These are phyloP conservation scores for Hepsetus odoe DNA, from an alignment of 2,113 vertebrate genomes.

Conservation along the genomic window DNA sequence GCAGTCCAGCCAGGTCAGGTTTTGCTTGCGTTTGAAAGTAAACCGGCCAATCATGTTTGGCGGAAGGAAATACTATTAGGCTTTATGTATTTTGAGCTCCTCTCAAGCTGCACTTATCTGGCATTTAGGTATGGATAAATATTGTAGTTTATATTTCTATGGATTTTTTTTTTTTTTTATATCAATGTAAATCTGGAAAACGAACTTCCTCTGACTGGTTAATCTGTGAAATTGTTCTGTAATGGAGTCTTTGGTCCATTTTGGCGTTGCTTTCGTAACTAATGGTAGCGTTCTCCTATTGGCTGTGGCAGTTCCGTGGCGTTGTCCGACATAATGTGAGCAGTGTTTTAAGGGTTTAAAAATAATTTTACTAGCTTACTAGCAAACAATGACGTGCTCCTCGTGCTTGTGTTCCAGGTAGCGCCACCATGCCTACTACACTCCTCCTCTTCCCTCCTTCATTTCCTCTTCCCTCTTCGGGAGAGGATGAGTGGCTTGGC, in stretches of 20 bases:
- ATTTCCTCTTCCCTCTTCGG: conserved; percentile 12
- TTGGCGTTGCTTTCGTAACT: conserved; percentile 52
- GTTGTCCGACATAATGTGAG: conserved; percentile 43
- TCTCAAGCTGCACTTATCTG: conserved; percentile 39
- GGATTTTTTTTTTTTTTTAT: conserved; percentile 1
- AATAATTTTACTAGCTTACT: conserved; percentile 40
- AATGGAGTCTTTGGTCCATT: conserved; percentile 42
- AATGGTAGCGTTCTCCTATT: conserved; percentile 55
- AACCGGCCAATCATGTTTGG: neutral
- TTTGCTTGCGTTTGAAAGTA: neutral
- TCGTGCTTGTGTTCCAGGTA: conserved; percentile 51
- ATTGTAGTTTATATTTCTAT: conserved; percentile 36
- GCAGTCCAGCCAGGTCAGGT: neutral
- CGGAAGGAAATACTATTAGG: neutral
- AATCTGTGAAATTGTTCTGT: conserved; percentile 56
- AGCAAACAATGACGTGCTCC: conserved; percentile 41
- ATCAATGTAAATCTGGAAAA: conserved; percentile 50
- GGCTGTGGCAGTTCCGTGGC: conserved; percentile 53
- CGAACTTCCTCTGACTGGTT: conserved; percentile 55
- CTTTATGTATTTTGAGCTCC: conserved; percentile 26
- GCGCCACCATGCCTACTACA: conserved; percentile 42
- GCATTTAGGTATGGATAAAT: conserved; percentile 44
- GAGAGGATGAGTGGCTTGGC: conserved; percentile 52
- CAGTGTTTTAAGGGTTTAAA: conserved; percentile 31
- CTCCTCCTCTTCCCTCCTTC: conserved; percentile 37